A percentile compares a stretch with the other conserved stretches of the same genome.
phyloP scores from a whole-genome alignment of 2,888 invertebrate species.

The Dermolepida albohirtum region DNA sequence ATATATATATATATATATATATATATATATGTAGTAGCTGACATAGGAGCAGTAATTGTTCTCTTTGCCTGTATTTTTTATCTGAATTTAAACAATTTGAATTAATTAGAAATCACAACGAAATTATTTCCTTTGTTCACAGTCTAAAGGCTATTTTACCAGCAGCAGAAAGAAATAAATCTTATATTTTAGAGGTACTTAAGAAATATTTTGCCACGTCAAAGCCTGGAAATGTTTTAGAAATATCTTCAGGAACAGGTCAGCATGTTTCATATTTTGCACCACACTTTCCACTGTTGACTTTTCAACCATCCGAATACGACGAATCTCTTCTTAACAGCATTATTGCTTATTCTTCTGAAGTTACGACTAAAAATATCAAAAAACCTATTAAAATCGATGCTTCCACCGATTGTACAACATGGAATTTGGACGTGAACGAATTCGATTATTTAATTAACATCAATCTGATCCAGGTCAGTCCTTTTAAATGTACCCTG shows the following conservation, averaged over 20 bases:
- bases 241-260: constrained; percentile 86
- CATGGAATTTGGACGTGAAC: constrained; percentile 57
- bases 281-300: constrained; percentile 76
- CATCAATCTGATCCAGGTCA: constrained; percentile 90
- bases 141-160: constrained; percentile 73
- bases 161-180: constrained; percentile 81
- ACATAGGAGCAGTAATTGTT: too few relatives aligned
- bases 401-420: constrained; percentile 67
- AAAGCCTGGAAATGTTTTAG: constrained; percentile 68
- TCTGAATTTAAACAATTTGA: too few relatives aligned
- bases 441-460: constrained; percentile 81
- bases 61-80: too few relatives aligned
- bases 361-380: constrained; percentile 74
- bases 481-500: constrained; percentile 78
- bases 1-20: too few relatives aligned
- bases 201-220: constrained; percentile 70
- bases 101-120: neutral
- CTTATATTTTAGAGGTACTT: constrained; percentile 78
- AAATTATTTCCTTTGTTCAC: constrained; percentile 40
- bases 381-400: constrained; percentile 75
- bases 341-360: constrained; percentile 70
- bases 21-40: too few relatives aligned
- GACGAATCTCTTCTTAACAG: constrained; percentile 74
- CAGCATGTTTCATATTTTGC: constrained; percentile 87
- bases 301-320: constrained; percentile 85